Evolutionary conservation across 2,888 invertebrate species (phyloP).

Genomic region (Drosophila hamatofila): DNA sequence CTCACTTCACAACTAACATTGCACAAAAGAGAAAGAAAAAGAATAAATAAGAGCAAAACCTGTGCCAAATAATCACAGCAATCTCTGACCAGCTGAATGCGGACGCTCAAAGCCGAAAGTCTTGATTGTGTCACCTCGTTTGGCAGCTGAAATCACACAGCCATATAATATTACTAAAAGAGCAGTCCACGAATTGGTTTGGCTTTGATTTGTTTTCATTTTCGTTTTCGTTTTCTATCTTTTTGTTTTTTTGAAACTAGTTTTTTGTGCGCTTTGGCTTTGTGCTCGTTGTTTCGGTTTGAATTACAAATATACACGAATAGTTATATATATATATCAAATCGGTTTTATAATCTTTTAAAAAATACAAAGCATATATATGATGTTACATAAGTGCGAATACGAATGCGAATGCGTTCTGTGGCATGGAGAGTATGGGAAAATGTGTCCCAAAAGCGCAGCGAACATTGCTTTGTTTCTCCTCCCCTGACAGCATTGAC

Average conservation of each 20-base stretch:
- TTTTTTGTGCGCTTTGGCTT: slow-evolving; percentile 29
- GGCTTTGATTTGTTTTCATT: slow-evolving; percentile 46
- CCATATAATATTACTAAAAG: slow-evolving; percentile 63
- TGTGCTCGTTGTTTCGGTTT: slow-evolving; percentile 47
- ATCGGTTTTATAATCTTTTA: slow-evolving; percentile 73
- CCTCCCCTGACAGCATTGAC: slow-evolving; percentile 76
- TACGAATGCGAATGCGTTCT: slow-evolving; percentile 15
- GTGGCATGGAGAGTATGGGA: not conserved
- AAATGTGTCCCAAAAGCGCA: slow-evolving; percentile 69
- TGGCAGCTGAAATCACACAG: slow-evolving; percentile 28
- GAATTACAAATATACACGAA: slow-evolving; percentile 39
- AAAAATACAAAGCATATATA: slow-evolving; percentile 79
- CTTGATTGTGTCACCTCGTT: slow-evolving; percentile 37
- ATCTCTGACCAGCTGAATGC: slow-evolving; percentile 19
- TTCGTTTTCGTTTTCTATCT: slow-evolving; percentile 1
- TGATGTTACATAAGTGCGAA: slow-evolving; percentile 44
- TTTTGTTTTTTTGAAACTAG: not conserved
- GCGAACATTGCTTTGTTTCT: slow-evolving; percentile 63
- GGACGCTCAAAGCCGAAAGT: slow-evolving; percentile 17
- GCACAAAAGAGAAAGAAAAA: not conserved
- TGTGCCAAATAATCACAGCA: slow-evolving; percentile 9
- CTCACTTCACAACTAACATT: not conserved
- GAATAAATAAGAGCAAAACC: slow-evolving; percentile 1
- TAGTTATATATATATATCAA: not conserved
- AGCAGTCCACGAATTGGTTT: slow-evolving; percentile 48